Conservation (phyloP, 2,797 vertebrate genomes). For the Hozukius guyotensis region DNA sequence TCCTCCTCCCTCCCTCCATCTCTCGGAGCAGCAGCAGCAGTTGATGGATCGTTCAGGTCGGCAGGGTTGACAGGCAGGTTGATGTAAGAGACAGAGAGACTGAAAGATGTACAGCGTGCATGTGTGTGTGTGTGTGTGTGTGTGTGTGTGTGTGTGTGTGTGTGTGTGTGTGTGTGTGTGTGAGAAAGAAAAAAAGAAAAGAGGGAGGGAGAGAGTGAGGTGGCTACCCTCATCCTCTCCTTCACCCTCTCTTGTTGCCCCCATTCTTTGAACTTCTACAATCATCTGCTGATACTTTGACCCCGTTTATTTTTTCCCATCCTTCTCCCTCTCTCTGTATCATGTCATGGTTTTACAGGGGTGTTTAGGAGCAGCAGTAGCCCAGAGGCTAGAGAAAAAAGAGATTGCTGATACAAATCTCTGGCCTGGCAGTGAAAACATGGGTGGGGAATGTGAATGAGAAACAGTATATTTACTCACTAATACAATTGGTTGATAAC, state of each 20-base stretch:
- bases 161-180: too few species aligned
- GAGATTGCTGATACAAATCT: neutral
- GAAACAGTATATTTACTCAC: neutral
- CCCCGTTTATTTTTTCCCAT: slow-evolving; percentile 1
- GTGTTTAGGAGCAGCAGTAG: neutral
- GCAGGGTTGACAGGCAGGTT: slow-evolving; percentile 61
- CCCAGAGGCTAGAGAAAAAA: neutral
- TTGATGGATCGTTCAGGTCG: slow-evolving; percentile 67
- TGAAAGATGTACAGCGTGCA: slow-evolving; percentile 9
- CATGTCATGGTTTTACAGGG: neutral
- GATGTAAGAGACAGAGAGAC: slow-evolving; percentile 56
- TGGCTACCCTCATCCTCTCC: slow-evolving; percentile 3
- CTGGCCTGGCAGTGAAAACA: neutral
- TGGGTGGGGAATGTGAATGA: neutral
- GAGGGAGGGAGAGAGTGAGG: neutral
- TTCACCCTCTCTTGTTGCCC: neutral
- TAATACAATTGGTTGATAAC: neutral
- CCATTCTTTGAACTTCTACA: slow-evolving; percentile 25
- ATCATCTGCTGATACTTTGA: slow-evolving; percentile 35
- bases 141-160: neutral
- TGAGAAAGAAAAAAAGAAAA: neutral
- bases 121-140: neutral
- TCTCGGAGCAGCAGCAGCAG: slow-evolving; percentile 26
- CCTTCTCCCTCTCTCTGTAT: neutral
- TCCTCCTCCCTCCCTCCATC: slow-evolving; percentile 32